Conservation (phyloP, 2,888 invertebrate genomes). For the Penaeus monodon region DNA sequence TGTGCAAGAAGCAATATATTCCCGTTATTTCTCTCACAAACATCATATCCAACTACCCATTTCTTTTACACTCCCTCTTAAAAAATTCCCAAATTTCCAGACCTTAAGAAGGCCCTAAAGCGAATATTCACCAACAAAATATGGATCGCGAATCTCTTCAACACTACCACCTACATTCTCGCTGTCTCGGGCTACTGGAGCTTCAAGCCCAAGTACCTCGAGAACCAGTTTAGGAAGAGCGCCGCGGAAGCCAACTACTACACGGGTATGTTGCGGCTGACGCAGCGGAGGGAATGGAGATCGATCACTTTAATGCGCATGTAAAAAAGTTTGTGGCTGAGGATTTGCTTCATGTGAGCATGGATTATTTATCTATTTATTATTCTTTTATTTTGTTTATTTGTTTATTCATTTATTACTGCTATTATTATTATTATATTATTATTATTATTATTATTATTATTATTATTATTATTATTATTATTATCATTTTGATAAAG, state of each 20-base stretch:
- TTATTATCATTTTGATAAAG: too few species aligned
- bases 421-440: too few species aligned
- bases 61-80: too few species aligned
- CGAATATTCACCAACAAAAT: slow-evolving; percentile 70
- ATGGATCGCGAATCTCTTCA: slow-evolving; percentile 71
- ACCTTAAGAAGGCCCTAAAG: slow-evolving; percentile 73
- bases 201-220: slow-evolving; percentile 81
- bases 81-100: slow-evolving; percentile 67
- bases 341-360: too few species aligned
- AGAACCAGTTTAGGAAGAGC: slow-evolving; percentile 79
- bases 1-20: too few species aligned
- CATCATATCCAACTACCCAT: too few species aligned
- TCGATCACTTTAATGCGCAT: background rate
- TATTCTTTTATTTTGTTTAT: too few species aligned
- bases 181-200: slow-evolving; percentile 76
- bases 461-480: too few species aligned
- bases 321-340: background rate
- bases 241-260: slow-evolving; percentile 79
- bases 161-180: slow-evolving; percentile 72
- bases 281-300: background rate
- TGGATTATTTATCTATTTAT: too few species aligned
- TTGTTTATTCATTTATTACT: too few species aligned
- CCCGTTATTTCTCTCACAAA: too few species aligned
- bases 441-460: too few species aligned
- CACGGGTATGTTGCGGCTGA: slow-evolving; percentile 73